Base-by-base conservation (phyloP, 2,113 vertebrate genomes). In the Salvator merianae region DNA sequence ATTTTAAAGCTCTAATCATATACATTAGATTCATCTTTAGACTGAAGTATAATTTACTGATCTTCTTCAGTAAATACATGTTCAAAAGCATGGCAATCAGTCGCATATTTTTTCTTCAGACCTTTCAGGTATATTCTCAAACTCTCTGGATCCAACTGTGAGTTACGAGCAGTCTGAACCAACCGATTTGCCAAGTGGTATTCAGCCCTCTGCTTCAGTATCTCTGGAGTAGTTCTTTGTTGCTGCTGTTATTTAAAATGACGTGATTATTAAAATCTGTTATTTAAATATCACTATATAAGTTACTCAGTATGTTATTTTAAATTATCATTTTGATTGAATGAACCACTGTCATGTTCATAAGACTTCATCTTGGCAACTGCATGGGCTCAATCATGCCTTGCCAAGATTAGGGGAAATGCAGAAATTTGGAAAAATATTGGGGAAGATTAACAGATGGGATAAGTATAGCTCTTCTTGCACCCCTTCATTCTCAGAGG, bases 81-180 rank as follows among this genome's bases (percentile, higher is more conserved):
- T 43, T 70, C 75, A 1, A 86, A 40, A 38, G 88, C 88, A 88
- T 94, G 88, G 88, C 96, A 91, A 91, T 96, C 96, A 38, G 91
- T 93, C 95, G 97, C 95, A 53, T 97, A 97, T 50, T 96, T 97
- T 89, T 93, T 97, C 93, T 95, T 98, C 88, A 99, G 94, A 22
- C 97, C 96, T 90, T 95, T 98, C 92, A 99, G 94, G 92, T 97
- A 98, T 32, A 96, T 95, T 13, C 97, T 96, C 75, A 99, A 95
- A 86, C 96, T 97, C 50, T 96, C 97, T 0, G 96, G 91, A 91
- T 99, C 97, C 94, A 99, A n/a, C 32, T 92, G 95, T 72, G 98
- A 99, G 93, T 98, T 98, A 83, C 97, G 97, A 87, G 98, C 98
- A 8, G 97, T 92, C 92, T 99, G 98, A 89, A 98, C 84, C 85